A percentile compares a stretch with the other conserved stretches of the same genome.
phyloP scores from a whole-genome alignment of 2,113 vertebrate genomes.

The Accipiter virgatus region DNA sequence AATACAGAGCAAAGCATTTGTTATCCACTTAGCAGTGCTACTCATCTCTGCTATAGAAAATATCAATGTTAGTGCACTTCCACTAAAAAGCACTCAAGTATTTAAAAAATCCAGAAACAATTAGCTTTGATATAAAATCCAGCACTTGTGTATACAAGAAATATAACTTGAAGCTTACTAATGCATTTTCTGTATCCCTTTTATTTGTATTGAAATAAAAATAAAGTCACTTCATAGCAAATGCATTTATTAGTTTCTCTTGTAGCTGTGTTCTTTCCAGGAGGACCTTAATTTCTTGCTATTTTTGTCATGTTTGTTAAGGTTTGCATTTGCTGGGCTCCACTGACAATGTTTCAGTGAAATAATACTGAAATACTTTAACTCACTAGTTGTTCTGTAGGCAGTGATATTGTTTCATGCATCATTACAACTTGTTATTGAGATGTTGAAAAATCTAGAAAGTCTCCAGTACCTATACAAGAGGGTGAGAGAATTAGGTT shows the following conservation, averaged over 20 bases:
- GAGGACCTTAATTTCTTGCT: neutral
- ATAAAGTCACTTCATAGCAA: neutral
- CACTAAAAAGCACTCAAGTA: constrained; percentile 18
- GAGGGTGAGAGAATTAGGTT: neutral
- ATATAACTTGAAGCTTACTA: constrained; percentile 15
- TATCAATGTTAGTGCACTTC: neutral
- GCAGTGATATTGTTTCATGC: neutral
- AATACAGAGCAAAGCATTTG: constrained; percentile 28
- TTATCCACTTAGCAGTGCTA: constrained; percentile 36
- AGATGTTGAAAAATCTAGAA: neutral
- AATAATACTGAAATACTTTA: neutral
- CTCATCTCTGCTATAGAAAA: constrained; percentile 9
- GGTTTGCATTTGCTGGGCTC: neutral
- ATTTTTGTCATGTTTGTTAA: neutral
- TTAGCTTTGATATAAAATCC: constrained; percentile 42
- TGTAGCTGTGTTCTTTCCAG: neutral
- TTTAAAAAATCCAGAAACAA: neutral
- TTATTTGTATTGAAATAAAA: constrained; percentile 29
- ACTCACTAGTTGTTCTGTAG: neutral
- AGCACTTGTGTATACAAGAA: neutral
- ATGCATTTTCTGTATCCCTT: neutral
- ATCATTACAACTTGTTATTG: neutral
- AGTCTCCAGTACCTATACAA: neutral
- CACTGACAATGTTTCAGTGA: neutral
- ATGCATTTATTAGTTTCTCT: neutral